Evolutionary conservation across 2,888 invertebrate species (phyloP).

Genomic region (Callimorpha dominula): DNA sequence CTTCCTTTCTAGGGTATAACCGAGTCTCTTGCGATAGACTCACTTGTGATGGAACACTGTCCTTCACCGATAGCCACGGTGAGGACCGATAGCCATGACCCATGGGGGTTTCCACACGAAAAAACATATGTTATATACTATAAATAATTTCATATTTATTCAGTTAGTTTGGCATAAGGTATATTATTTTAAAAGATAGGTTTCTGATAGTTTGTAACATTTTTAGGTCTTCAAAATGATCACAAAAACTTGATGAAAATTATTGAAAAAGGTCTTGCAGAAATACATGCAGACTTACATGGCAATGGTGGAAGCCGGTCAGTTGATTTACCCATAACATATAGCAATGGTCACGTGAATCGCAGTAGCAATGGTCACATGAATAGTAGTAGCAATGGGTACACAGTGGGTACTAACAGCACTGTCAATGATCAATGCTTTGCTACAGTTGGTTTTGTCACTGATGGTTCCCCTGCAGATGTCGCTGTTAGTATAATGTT

Average conservation of each 20-base stretch:
- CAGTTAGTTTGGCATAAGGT: no score
- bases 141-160: no score
- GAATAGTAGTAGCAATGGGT: constrained; percentile 37
- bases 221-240: constrained; percentile 95
- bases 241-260: constrained; percentile 93
- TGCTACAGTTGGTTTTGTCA: constrained; percentile 91
- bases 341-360: constrained; percentile 49
- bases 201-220: no score
- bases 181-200: no score
- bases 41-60: no score
- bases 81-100: no score
- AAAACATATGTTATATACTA: no score
- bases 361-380: constrained; percentile 42
- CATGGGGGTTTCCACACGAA: no score
- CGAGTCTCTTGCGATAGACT: no score
- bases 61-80: no score
- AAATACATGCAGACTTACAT: constrained; percentile 84
- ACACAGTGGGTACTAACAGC: constrained; percentile 17
- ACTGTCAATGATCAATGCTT: constrained; percentile 72
- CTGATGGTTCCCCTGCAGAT: constrained; percentile 93
- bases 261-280: constrained; percentile 92
- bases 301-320: constrained; percentile 45
- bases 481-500: constrained; percentile 88
- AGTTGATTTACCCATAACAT: constrained; percentile 11
- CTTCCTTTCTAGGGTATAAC: no score